Base-by-base conservation (phyloP, 2,113 vertebrate species). In the Gorsachius goisagi region DNA sequence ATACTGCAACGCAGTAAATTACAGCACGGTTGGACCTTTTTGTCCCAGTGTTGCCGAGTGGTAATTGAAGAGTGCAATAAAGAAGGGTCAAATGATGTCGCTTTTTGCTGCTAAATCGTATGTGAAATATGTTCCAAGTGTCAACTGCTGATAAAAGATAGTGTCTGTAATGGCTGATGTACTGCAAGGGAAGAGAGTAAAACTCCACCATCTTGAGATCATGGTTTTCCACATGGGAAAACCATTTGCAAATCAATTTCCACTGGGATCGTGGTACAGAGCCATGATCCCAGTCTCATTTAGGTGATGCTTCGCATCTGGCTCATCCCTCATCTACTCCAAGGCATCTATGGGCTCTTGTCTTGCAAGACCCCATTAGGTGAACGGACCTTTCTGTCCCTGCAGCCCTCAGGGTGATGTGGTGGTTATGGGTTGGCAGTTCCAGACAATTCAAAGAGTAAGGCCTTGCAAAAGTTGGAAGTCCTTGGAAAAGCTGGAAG, bases 31-130 rank as follows among this genome's bases (percentile, higher is more conserved):
- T 60, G 58, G 50, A 60, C 14, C 60, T 60, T 59, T 49, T 84
- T 41, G 33, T 3, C 77, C 78, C 58, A 15, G 0, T 9, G 18
- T 39, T 91, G 75, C 90, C 5, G 17, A 47, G 73, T 5, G 19
- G 72, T 95, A 95, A 93, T 77, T 95, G 79, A 93, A 71, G 71
- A 95, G 59, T 50, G 13, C 45, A 67, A 74, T 50, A 88, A 92
- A 92, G 37, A 73, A 93, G 32, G 50, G 69, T 66, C 67, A 91
- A 92, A 60, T 0, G 1, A 47, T 24, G 30, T 15, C 66, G 64
- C 52, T 81, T 96, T 85, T 85, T 84, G 32, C 64, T 66, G 75
- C 83, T 94, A 95, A 93, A 93, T 77, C 84, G 63, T 45, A 81
- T 1, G 0, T 62, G 49, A 91, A 93, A 95, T 93, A 74, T 5